These are phyloP conservation scores for Apis mellifera DNA, from an alignment of 1,140 invertebrate genomes.

Conservation along the genomic window DNA sequence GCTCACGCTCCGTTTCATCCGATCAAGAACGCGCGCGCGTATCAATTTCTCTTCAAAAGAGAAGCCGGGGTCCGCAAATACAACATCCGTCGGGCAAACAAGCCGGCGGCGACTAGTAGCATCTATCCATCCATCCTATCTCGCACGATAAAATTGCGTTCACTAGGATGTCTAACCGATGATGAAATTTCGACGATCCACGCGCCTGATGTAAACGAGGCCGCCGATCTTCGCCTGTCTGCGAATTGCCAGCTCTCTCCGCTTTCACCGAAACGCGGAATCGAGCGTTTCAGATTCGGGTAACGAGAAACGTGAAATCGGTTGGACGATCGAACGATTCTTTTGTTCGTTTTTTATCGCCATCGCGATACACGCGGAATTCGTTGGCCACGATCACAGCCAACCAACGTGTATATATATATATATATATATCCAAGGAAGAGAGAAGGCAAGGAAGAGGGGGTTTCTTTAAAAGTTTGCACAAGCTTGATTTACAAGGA, in stretches of 20 bases:
- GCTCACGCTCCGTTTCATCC: background rate
- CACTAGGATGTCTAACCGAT: background rate
- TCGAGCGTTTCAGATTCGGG: conserved; percentile 10
- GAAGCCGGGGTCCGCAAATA: too few species aligned
- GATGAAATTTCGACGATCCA: conserved; percentile 39
- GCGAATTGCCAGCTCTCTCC: conserved; percentile 21
- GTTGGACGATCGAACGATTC: conserved; percentile 7
- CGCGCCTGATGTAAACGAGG: conserved; percentile 46
- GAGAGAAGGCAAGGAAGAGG: too few species aligned
- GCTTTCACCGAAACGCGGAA: conserved; percentile 17
- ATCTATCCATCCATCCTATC: too few species aligned
- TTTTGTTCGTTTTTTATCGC: conserved; percentile 30
- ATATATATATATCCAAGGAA: too few species aligned
- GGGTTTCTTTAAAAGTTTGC: conserved; percentile 5
- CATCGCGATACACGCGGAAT: conserved; percentile 15
- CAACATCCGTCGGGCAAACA: conserved; percentile 2
- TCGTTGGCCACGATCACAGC: conserved; percentile 10
- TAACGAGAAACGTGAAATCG: conserved; percentile 35
- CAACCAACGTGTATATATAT: too few species aligned
- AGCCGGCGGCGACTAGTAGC: background rate
- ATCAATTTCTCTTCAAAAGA: background rate
- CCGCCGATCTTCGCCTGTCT: conserved; percentile 23
- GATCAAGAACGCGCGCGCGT: background rate
- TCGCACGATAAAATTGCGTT: conserved; percentile 33
- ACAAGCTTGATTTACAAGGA: background rate